Conservation (phyloP, 2,113 vertebrate genomes). For the Paradoxurus hermaphroditus region DNA sequence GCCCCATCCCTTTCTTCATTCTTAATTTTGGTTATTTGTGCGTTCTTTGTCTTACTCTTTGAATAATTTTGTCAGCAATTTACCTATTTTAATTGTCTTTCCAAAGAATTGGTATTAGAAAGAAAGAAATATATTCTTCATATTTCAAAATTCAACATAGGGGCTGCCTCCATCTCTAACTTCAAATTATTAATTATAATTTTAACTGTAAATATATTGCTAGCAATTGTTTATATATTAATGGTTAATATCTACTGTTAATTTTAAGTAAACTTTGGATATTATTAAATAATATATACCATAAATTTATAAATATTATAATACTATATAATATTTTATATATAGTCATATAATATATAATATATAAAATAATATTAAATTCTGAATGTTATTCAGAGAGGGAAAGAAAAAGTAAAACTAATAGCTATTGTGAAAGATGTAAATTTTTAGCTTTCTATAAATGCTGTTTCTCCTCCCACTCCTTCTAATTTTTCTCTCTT, state of each 20-base stretch:
- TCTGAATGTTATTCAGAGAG: neutral
- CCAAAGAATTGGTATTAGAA: neutral
- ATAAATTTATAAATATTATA: too few species aligned
- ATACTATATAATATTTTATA: too few species aligned
- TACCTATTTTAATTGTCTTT: neutral
- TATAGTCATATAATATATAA: too few species aligned
- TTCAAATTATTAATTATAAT: neutral
- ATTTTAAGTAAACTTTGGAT: neutral
- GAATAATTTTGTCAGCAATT: neutral
- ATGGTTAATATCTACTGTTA: neutral
- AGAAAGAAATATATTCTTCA: neutral
- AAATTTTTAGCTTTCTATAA: neutral
- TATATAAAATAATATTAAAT: neutral
- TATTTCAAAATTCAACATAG: neutral
- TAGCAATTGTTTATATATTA: neutral
- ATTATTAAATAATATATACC: neutral
- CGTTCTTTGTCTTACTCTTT: neutral
- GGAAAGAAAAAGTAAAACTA: neutral
- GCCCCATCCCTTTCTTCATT: neutral
- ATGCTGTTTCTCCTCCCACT: neutral
- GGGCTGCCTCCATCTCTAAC: neutral
- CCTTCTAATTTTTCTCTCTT: neutral
- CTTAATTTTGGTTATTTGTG: neutral
- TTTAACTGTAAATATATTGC: neutral
- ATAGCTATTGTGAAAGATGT: neutral